Percentiles rank a stretch among this genome's conserved stretches.
Evolutionary conservation across 1,140 invertebrate genomes (phyloP).

Genomic region (Prorops nasuta): DNA sequence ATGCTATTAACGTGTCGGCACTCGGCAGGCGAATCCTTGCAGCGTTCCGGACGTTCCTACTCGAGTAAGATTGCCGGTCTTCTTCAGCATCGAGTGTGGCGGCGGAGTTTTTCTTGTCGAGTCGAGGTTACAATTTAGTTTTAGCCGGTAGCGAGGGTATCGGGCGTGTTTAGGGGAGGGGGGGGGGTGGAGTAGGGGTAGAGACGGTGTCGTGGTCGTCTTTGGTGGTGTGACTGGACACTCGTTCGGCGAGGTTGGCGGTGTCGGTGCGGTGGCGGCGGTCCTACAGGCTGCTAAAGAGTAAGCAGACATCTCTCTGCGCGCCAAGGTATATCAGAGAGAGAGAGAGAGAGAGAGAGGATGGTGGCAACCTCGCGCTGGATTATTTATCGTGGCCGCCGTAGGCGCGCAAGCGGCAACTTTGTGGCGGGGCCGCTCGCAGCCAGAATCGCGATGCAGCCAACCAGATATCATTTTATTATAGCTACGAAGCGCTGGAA

Average conservation of each 20-base stretch:
- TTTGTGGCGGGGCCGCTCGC: conserved; percentile 33
- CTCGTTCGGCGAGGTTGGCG: background rate
- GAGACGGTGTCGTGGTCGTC: conserved; percentile 4
- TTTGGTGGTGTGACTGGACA: background rate
- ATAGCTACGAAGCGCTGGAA: conserved; percentile 35
- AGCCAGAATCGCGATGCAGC: conserved; percentile 37
- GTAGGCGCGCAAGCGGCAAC: conserved; percentile 35
- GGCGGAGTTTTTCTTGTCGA: conserved; percentile 3
- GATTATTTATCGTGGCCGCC: conserved; percentile 47
- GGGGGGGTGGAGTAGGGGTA: background rate
- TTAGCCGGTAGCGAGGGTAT: too few species aligned
- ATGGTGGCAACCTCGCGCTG: background rate
- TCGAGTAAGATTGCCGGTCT: conserved; percentile 18
- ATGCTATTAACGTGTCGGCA: too few species aligned
- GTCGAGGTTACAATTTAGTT: too few species aligned
- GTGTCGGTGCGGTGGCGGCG: conserved; percentile 2
- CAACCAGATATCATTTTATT: conserved; percentile 50
- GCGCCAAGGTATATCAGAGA: too few species aligned
- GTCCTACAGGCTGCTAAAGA: too few species aligned
- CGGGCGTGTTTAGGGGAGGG: conserved; percentile 1
- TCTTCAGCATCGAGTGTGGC: too few species aligned
- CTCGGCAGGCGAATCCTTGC: too few species aligned
- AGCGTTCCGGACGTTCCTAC: conserved; percentile 19
- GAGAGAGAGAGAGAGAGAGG: too few species aligned
- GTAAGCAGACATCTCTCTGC: too few species aligned